A percentile compares a stretch with the other conserved stretches of the same genome.
Evolutionary conservation across 2,797 vertebrate species (phyloP).

Genomic region (Phoeniculus purpureus): DNA sequence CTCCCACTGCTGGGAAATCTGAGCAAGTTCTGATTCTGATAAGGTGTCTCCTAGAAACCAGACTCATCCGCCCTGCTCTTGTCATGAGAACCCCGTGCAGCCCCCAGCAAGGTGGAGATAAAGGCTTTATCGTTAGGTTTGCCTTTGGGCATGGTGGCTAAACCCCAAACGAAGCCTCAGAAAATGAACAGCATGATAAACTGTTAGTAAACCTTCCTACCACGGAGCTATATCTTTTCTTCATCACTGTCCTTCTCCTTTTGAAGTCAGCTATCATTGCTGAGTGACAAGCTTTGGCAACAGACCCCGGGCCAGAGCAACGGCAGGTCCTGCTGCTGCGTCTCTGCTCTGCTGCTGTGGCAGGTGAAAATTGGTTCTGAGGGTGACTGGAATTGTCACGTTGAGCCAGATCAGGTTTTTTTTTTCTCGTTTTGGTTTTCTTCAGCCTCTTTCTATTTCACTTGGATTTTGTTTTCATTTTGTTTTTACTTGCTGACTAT

Average conservation of each 20-base stretch:
- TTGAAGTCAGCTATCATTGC: neutral
- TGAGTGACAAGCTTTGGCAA: neutral
- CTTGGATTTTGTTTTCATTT: neutral
- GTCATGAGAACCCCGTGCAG: neutral
- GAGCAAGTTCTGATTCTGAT: neutral
- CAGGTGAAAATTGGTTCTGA: constrained; percentile 8
- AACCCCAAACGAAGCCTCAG: neutral
- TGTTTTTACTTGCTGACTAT: neutral
- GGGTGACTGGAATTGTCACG: neutral
- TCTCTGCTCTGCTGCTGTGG: neutral
- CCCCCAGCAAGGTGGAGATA: neutral
- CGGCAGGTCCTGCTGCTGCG: neutral
- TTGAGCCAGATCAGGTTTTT: neutral
- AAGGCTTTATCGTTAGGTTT: neutral
- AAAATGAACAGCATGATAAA: neutral
- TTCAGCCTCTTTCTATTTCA: neutral
- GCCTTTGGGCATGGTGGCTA: neutral
- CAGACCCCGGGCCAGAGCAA: neutral
- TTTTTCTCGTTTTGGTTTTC: neutral
- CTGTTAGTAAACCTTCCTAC: neutral
- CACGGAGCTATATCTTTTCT: neutral
- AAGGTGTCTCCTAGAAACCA: neutral
- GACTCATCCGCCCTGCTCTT: neutral
- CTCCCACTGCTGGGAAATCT: neutral
- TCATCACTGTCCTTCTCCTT: neutral